Percentiles rank a stretch among this genome's conserved stretches.
Conservation (phyloP, 2,888 invertebrate genomes). For the Gryllus longicercus region DNA sequence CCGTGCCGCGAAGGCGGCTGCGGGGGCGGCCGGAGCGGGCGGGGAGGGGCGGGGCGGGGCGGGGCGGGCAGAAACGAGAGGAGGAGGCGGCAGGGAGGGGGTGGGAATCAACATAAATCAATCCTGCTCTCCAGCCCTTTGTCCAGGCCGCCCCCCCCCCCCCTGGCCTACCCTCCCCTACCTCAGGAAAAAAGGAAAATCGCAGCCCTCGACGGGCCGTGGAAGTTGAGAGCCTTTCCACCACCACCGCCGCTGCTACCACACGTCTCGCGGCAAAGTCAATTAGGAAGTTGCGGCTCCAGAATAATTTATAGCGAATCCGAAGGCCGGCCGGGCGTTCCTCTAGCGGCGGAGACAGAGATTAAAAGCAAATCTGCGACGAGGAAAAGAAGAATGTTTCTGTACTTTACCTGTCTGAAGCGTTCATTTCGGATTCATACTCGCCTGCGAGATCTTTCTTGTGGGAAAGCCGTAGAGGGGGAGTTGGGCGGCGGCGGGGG, state of each 20-base stretch:
- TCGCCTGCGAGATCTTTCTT: background rate
- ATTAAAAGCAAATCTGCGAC: slow-evolving; percentile 20
- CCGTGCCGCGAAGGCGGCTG: slow-evolving; percentile 20
- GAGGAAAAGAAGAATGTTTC: slow-evolving; percentile 5
- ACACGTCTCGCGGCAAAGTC: slow-evolving; percentile 30
- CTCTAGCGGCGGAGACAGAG: slow-evolving; percentile 22
- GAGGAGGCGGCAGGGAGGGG: slow-evolving; percentile 1
- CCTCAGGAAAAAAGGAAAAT: background rate
- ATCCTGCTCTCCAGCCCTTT: slow-evolving; percentile 29
- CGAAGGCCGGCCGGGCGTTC: background rate
- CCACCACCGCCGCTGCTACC: background rate
- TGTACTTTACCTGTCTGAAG: slow-evolving; percentile 11
- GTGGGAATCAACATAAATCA: slow-evolving; percentile 36
- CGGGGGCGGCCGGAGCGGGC: background rate
- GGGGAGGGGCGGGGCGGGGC: background rate
- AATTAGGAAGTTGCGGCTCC: slow-evolving; percentile 34
- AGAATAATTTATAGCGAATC: slow-evolving; percentile 33
- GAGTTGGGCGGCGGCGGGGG: background rate
- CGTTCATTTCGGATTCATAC: background rate
- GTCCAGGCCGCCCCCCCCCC: slow-evolving; percentile 22
- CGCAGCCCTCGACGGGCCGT: background rate
- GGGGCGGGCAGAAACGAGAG: background rate
- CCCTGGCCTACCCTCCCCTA: background rate
- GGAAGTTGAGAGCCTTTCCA: slow-evolving; percentile 17
- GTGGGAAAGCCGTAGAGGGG: background rate